These are phyloP conservation scores for Pyrrhia umbra DNA, from an alignment of 2,888 invertebrate species.

Conservation along the genomic window DNA sequence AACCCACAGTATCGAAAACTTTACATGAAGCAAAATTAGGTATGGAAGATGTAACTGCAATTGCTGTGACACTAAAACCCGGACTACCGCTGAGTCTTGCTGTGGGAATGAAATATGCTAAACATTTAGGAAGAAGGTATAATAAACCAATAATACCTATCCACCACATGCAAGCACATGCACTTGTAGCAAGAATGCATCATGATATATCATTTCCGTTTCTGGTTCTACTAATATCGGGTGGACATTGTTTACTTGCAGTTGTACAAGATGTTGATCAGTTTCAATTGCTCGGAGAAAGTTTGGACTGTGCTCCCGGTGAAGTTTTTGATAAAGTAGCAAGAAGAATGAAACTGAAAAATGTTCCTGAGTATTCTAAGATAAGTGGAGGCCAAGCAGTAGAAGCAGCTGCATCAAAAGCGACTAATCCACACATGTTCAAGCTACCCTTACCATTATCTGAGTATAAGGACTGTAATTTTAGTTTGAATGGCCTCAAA, in stretches of 20 bases:
- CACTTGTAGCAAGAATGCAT: slow-evolving; percentile 95
- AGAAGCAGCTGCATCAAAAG: slow-evolving; percentile 94
- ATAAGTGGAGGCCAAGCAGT: slow-evolving; percentile 96
- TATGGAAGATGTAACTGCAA: slow-evolving; percentile 94
- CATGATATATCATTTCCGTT: slow-evolving; percentile 95
- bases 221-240: slow-evolving; percentile 96
- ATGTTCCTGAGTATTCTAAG: slow-evolving; percentile 93
- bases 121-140: slow-evolving; percentile 92
- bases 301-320: slow-evolving; percentile 96
- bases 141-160: slow-evolving; percentile 97
- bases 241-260: slow-evolving; percentile 97
- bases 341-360: slow-evolving; percentile 94
- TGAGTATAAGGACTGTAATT: slow-evolving; percentile 94
- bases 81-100: slow-evolving; percentile 94
- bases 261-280: slow-evolving; percentile 93
- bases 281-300: slow-evolving; percentile 95
- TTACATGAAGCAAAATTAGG: slow-evolving; percentile 90
- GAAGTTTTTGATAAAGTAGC: slow-evolving; percentile 98
- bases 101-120: slow-evolving; percentile 96
- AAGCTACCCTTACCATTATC: slow-evolving; percentile 92
- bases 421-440: slow-evolving; percentile 92
- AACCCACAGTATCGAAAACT: slow-evolving; percentile 93
- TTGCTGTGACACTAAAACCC: slow-evolving; percentile 97
- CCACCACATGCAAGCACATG: slow-evolving; percentile 99
- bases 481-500: slow-evolving; percentile 97